Percentiles rank a stretch among this genome's conserved stretches.
These are phyloP conservation scores for Cosmia trapezina DNA, from an alignment of 2,888 invertebrate genomes.

Conservation along the genomic window DNA sequence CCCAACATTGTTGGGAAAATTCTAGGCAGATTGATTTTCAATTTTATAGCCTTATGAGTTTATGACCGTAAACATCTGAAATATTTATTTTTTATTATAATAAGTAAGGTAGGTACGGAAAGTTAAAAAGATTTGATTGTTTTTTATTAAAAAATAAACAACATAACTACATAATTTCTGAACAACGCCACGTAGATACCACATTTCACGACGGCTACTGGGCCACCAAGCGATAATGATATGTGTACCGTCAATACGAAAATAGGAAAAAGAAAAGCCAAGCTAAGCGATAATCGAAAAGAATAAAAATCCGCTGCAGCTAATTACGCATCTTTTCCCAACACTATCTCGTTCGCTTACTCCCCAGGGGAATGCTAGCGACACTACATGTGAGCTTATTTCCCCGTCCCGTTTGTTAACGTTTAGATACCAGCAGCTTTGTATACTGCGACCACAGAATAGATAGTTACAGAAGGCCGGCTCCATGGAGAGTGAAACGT, in stretches of 20 bases:
- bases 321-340: conserved; percentile 41
- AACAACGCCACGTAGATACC: too few species aligned
- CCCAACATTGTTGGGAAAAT: too few species aligned
- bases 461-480: background rate
- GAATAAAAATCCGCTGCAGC: conserved; percentile 4
- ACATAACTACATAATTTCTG: too few species aligned
- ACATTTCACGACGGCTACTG: background rate
- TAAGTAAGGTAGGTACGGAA: too few species aligned
- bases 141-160: too few species aligned
- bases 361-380: conserved; percentile 42
- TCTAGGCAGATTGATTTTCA: too few species aligned
- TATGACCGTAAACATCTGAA: too few species aligned
- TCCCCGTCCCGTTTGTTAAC: conserved; percentile 63
- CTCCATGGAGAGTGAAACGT: background rate
- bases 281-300: background rate
- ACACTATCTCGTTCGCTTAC: conserved; percentile 39
- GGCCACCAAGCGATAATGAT: background rate
- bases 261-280: background rate
- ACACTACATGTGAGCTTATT: conserved; percentile 66
- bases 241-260: background rate
- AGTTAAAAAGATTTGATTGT: background rate
- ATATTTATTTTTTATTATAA: too few species aligned
- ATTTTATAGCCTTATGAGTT: too few species aligned
- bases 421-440: conserved; percentile 59
- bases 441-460: conserved; percentile 40